Evolutionary conservation across 2,797 vertebrate genomes (phyloP).

Genomic region (Hypotaenidia philippensis): DNA sequence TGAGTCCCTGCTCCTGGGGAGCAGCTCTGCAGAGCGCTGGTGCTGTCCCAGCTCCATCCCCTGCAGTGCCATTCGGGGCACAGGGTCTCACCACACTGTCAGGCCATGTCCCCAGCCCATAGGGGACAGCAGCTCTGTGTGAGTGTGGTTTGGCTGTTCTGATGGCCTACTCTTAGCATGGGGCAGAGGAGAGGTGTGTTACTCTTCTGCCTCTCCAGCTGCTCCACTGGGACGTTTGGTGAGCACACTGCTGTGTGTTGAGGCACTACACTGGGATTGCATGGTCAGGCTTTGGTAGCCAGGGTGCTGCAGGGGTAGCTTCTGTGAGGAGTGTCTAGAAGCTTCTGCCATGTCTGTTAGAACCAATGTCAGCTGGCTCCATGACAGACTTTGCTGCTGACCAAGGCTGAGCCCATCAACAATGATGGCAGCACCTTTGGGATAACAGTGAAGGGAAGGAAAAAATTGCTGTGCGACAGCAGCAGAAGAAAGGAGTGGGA

Average conservation of each 20-base stretch:
- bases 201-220: not conserved
- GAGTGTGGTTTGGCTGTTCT: not conserved
- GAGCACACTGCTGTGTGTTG: not conserved
- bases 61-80: fast-evolving
- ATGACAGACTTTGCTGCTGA: no score
- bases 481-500: no score
- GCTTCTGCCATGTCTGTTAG: no score
- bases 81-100: fast-evolving
- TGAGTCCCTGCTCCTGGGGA: not conserved
- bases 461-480: no score
- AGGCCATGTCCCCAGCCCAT: fast-evolving
- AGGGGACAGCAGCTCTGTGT: not conserved
- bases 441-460: no score
- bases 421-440: no score
- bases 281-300: no score
- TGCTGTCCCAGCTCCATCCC: not conserved
- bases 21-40: not conserved
- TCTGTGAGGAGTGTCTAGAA: no score
- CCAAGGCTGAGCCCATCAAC: no score
- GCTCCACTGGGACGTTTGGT: fast-evolving
- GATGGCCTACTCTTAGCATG: not conserved
- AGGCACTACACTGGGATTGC: not conserved
- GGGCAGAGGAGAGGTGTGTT: not conserved
- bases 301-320: no score
- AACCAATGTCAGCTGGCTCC: no score